These are phyloP conservation scores for Corythucha ciliata DNA, from an alignment of 2,888 invertebrate species.

Conservation along the genomic window DNA sequence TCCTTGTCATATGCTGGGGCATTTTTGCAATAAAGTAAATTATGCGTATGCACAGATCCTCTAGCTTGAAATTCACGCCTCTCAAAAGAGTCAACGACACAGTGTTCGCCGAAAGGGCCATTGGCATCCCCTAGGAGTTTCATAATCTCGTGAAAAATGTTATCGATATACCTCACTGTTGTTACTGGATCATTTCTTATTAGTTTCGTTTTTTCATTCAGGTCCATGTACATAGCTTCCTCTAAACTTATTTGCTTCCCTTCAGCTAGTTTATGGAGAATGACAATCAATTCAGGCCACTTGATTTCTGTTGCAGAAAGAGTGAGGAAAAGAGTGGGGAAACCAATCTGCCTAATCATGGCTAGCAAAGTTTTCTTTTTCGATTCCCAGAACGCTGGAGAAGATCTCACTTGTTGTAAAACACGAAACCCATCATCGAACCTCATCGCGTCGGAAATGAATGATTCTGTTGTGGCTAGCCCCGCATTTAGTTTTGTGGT, in stretches of 20 bases:
- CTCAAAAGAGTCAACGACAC: constrained; percentile 9
- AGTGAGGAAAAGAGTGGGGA: constrained; percentile 19
- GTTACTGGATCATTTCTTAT: constrained; percentile 20
- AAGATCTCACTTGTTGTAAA: constrained; percentile 7
- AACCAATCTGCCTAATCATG: constrained; percentile 28
- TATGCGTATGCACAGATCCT: constrained; percentile 25
- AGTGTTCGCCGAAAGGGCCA: constrained; percentile 24
- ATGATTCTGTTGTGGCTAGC: not conserved
- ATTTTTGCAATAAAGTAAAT: constrained; percentile 28
- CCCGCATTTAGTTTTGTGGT: constrained; percentile 2
- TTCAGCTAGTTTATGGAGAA: not conserved
- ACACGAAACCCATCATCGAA: constrained; percentile 14
- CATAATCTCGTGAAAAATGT: constrained; percentile 12
- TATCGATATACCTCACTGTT: constrained; percentile 11
- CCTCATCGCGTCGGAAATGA: constrained; percentile 7
- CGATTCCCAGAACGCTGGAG: constrained; percentile 22
- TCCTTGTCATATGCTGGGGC: constrained; percentile 5
- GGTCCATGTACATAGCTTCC: constrained; percentile 1
- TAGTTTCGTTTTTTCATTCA: constrained; percentile 2
- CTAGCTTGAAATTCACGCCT: constrained; percentile 27
- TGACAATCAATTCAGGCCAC: constrained; percentile 14
- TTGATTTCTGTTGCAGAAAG: constrained; percentile 10
- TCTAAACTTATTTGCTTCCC: not conserved
- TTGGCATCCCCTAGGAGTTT: constrained; percentile 22
- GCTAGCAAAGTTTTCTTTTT: constrained; percentile 23